phyloP scores from a whole-genome alignment of 2,113 vertebrate genomes.

The Collichthys lucidus region DNA sequence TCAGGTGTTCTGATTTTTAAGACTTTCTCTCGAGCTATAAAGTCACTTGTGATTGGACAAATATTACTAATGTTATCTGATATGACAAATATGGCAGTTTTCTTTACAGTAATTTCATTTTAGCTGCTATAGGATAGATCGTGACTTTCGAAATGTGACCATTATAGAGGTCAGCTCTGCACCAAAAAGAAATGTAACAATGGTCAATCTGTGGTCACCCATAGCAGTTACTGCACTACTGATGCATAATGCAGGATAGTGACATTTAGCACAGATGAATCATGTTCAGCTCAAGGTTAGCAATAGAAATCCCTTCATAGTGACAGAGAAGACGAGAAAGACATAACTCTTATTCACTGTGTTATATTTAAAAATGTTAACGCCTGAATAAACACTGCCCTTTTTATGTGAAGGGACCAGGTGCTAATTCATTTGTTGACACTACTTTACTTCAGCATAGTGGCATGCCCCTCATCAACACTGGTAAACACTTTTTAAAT shows the following conservation, averaged over 20 bases:
- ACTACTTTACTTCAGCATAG: neutral
- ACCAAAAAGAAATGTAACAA: neutral
- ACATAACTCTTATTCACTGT: neutral
- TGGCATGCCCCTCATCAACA: slow-evolving; percentile 16
- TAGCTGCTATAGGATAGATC: too few species aligned
- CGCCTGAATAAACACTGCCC: neutral
- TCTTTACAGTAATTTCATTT: neutral
- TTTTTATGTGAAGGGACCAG: neutral
- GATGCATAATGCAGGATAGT: slow-evolving; percentile 21
- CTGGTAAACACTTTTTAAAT: slow-evolving; percentile 28
- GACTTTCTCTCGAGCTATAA: neutral
- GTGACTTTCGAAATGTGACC: neutral
- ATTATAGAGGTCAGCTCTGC: neutral
- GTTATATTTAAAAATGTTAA: neutral
- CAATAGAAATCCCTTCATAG: neutral
- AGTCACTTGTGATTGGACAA: neutral
- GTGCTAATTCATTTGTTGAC: neutral
- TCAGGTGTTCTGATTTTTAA: neutral
- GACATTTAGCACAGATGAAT: slow-evolving; percentile 11
- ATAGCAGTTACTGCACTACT: slow-evolving; percentile 12
- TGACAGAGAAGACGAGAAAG: neutral
- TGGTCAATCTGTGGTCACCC: neutral
- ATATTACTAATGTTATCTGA: neutral
- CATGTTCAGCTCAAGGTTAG: neutral
- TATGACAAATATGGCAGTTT: neutral